Evolutionary conservation across 2,797 vertebrate species (phyloP), one percentile per base, ranked within the genome.

Genomic region (Sebastes miniatus): DNA sequence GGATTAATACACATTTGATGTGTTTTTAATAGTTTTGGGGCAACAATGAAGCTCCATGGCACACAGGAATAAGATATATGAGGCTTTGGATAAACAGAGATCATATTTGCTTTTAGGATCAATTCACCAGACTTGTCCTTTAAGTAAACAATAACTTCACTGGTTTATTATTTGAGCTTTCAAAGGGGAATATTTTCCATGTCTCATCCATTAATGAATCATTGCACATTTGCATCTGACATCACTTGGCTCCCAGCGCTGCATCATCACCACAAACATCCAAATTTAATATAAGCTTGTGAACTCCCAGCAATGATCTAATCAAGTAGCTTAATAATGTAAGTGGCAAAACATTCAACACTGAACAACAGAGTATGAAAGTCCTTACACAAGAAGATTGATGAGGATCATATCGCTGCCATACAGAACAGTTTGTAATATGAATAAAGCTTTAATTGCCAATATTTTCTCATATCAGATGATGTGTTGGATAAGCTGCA

Each of bases 231-330:
- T 69, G 36, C 22, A 22, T 83, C 71, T 73, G 81, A 77, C 69
- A 76, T 56, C 22, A 64, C 7, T 64, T 47, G 56, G 24, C 62
- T 80, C 77, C 25, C 24, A 39, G 8, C 18, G 0, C 31, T 11
- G 32, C 8, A 36, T 68, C 47, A 6, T 71, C 62, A 32, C 70
- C 71, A 76, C 62, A 52, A 84, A 76, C 68, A 69, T 83, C 68
- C 62, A 84, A 69, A 83, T 81, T 73, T 50, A 84, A 76, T 63
- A 70, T 10, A 47, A 77, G 73, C 64, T 20, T 72, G 75, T 76
- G 69, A 86, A 80, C 64, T 74, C 36, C 32, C 20, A 56, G 62
- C 13, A 70, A 56, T 14, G 14, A 76, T 36, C 72, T 1, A 61
- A 81, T 73, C 57, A 76, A 69, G 74, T 1, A 0, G 12, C 43